Evolutionary conservation across 30 jellyfish, hydroid and myxozoan genomes (phyloP), one percentile per base, ranked within the genome.

Genomic region (Chrysaora quinquecirrha): DNA sequence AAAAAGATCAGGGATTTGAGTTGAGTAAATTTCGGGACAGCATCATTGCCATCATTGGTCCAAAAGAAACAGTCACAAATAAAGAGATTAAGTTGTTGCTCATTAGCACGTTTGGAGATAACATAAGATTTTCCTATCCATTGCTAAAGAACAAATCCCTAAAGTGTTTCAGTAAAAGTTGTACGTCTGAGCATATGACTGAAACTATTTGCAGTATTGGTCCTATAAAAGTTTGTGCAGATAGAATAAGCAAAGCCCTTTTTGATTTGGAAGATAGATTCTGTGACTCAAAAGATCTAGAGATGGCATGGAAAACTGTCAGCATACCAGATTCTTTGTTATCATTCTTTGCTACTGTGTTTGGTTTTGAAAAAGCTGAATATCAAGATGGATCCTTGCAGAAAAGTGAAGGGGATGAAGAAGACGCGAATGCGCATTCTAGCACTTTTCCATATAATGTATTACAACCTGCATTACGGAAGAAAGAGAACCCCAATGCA

Each of bases 251-350:
- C 28, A 22, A 60, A n/a, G 33, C 72, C 72, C 72, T 60, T 60
- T 21, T 60, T 60, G 72, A 25, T 25, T 60, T 60, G 72, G 32
- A 60, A 20, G 72, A 60, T 25, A 20, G 33, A 60, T 60, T 60
- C 33, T 60, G 72, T 25, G 72, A 60, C n/a, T n/a, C 72, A n/a
- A 21, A n/a, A 10, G 72, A 60, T 21, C 72, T 60, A 60, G 72
- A 60, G 72, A 60, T 21, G 72, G 72, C 72, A 21, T 60, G 72
- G 32, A n/a, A 21, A 20, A 25, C 28, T 22, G 33, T 60, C 12
- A 25, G 33, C 32, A 60, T 60, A 60, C 28, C 72, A 21, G 72
- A 60, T 60, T 10, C 23, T 60, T 60, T 60, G 32, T 60, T 60
- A 22, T n/a, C 28, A 20, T 60, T 60, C 72, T 60, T 60, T 25